Conservation (phyloP, 2,888 invertebrate genomes). For the Catocala nupta region DNA sequence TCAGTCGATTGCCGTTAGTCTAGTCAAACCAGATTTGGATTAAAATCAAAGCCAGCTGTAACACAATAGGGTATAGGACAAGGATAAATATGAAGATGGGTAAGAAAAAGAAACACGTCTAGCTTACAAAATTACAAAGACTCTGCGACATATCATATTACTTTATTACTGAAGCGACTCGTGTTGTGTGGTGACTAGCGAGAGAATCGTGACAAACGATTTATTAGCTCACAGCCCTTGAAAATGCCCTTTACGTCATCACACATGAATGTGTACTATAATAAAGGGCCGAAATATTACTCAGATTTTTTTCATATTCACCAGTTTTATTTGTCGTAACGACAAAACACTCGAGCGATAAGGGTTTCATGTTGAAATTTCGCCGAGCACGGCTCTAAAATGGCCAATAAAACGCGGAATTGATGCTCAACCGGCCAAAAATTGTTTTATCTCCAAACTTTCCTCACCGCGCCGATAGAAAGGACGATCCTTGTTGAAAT, state of each 20-base stretch:
- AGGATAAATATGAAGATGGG: no score
- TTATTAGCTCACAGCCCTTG: constrained; percentile 26
- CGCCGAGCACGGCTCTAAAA: constrained; percentile 51
- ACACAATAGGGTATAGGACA: no score
- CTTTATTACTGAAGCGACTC: not conserved
- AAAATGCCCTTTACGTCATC: constrained; percentile 34
- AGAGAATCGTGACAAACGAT: constrained; percentile 21
- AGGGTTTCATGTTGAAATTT: constrained; percentile 54
- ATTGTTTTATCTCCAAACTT: constrained; percentile 75
- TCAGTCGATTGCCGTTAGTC: no score
- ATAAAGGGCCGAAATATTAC: constrained; percentile 43
- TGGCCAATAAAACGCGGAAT: constrained; percentile 61
- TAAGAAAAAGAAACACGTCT: no score
- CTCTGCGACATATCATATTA: constrained; percentile 4
- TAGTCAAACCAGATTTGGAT: no score
- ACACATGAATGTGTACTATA: constrained; percentile 37
- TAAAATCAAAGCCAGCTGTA: no score
- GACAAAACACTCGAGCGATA: constrained; percentile 54
- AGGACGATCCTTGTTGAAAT: constrained; percentile 76
- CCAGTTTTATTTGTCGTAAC: constrained; percentile 54
- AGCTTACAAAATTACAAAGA: no score
- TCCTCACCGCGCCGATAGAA: constrained; percentile 58
- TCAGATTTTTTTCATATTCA: constrained; percentile 46
- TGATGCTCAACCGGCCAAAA: constrained; percentile 65
- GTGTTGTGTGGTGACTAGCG: not conserved